Conservation (phyloP, 2,113 vertebrate genomes). For the Podarcis raffonei region DNA sequence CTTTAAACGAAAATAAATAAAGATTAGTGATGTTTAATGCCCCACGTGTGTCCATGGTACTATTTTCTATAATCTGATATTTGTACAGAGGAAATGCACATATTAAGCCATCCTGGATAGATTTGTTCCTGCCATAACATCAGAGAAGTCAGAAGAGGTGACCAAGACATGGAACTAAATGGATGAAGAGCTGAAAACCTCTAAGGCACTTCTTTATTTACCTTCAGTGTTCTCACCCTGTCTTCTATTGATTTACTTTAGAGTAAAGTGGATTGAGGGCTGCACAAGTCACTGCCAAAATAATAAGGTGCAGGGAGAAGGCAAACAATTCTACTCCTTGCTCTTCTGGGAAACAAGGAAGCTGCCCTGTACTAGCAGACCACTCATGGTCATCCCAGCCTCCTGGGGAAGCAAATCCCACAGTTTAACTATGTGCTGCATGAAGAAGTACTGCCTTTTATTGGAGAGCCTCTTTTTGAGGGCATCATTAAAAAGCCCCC, state of each 20-base stretch:
- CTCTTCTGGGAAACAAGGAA: too few relatives aligned
- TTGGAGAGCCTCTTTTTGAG: too few relatives aligned
- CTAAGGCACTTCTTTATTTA: background rate
- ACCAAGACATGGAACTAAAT: background rate
- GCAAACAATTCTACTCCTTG: background rate
- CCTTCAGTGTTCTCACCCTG: background rate
- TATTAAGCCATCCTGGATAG: background rate
- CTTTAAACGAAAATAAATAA: background rate
- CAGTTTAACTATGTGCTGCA: too few relatives aligned
- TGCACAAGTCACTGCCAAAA: background rate
- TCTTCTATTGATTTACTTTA: background rate
- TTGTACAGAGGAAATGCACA: background rate
- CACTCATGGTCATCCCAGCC: too few relatives aligned
- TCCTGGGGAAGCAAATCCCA: too few relatives aligned
- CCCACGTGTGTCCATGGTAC: background rate
- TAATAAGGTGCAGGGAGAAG: background rate
- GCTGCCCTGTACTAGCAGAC: too few relatives aligned
- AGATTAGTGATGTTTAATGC: background rate
- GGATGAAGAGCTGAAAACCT: background rate
- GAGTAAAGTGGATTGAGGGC: background rate
- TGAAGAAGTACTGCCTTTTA: too few relatives aligned
- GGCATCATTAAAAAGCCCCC: too few relatives aligned
- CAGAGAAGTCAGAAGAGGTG: background rate
- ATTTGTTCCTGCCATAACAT: background rate
- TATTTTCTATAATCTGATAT: slow-evolving; percentile 3